Base-by-base conservation (phyloP, 2,113 vertebrate genomes). In the Ameiurus melas region DNA sequence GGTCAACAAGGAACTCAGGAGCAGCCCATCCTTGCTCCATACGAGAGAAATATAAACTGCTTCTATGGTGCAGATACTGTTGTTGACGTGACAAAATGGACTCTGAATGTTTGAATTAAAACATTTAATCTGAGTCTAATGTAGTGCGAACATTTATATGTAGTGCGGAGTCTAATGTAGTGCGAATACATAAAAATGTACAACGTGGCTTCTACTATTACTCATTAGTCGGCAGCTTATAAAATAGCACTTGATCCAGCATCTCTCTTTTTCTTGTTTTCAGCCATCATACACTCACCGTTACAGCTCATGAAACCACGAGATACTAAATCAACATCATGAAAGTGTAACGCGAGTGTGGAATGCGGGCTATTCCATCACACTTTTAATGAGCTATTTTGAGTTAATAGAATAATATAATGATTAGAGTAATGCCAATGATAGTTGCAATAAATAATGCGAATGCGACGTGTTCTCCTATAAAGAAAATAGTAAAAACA, bases 51-150 rank as follows among this genome's bases (percentile, higher is more conserved):
- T 27, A 47, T 51, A 77, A 43, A 47, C 12, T 22, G 22, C 33
- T 25, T 75, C 20, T n/a, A 12, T 43, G 30, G 22, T 66, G 27
- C 25, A 78, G n/a, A 85, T 82, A 64, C 27, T 4, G 68, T 51
- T 64, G 82, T 79, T 84, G 75, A 91, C 73, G 77, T 79, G 57
- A 3, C 5, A 27, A 14, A 47, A 5, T 51, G 47, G 47, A 51
- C 4, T 73, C 20, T 16, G 16, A 33, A 36, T 36, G 39, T 4
- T 22, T 27, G 22, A 4, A 27, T 4, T 39, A 36, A 47, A 73
- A 36, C 16, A 33, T 33, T 7, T 17, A 1, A 33, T 36, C 7
- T 16, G 33, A 75, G 71, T 43, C 71, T 75, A 71, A 71, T 71
- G 22, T 10, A 12, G 5, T 64, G 25, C 9, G 1, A 30, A 17